Evolutionary conservation across 2,113 vertebrate species (phyloP), one percentile per base, ranked within the genome.

Genomic region (Canis aureus): DNA sequence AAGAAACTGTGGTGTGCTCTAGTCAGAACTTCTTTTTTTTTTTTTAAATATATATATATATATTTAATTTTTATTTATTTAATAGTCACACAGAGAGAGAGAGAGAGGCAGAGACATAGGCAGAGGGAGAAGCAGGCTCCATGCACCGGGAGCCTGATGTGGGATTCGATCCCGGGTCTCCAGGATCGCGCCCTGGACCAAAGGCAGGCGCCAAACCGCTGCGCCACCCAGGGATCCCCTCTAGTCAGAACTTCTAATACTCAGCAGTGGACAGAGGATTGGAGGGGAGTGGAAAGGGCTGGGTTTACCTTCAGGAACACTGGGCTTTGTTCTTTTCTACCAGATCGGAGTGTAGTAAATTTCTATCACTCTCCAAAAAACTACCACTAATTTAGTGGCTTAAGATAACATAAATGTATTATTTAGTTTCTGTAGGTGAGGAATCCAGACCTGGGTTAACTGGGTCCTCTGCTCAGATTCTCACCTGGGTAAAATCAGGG

Each of bases 231-330:
- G 35, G 35, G 35, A 35, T 35, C 35, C 35, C 2, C 22, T 51
- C 78, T 5, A 62, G 2, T 13, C 13, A 64, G 32, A 19, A 57
- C 32, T 7, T 80, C 59, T n/a, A n/a, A 35, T 20, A 16, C 8
- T 20, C 23, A 38, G 3, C 2, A 6, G 5, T 13, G 16, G 43
- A 49, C 8, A 19, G 27, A 43, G 27, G 23, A 3, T 13, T 57
- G 17, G 23, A 51, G 11, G 2, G 11, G 10, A 27, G 0, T 76
- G 19, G 69, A 9, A 35, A 1, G 0, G 19, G 1, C 2, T 64
- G 29, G 59, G 15, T 4, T 57, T 79, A 49, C 74, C 73, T 81
- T 59, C 27, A 66, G 53, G 53, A 80, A 60, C n/a, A 25, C 3
- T 49, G 1, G 38, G 79, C 29, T 80, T 51, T 55, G 2, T 67